These are phyloP conservation scores for Ennomos quercinarius DNA, from an alignment of 2,888 invertebrate genomes.

Conservation along the genomic window DNA sequence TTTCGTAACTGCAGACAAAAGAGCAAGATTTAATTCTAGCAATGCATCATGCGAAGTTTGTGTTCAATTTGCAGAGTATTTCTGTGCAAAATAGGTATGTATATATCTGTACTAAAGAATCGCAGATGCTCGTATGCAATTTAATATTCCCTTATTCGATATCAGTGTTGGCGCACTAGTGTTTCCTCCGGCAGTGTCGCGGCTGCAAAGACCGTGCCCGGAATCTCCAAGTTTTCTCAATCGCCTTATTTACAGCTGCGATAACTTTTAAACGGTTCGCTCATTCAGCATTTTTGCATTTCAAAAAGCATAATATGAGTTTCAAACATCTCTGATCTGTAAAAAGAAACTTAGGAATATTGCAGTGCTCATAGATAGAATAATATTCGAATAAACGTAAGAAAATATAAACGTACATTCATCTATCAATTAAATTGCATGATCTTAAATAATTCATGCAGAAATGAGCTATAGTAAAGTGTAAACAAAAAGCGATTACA, in stretches of 20 bases:
- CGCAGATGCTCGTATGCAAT: slow-evolving; percentile 24
- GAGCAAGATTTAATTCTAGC: background rate
- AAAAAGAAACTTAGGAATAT: background rate
- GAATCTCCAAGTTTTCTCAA: slow-evolving; percentile 33
- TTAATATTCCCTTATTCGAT: slow-evolving; percentile 29
- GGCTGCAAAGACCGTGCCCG: slow-evolving; percentile 26
- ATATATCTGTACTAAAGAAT: background rate
- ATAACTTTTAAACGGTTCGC: slow-evolving; percentile 37
- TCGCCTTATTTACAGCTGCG: slow-evolving; percentile 32
- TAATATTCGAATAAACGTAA: no score
- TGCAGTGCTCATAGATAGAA: no score
- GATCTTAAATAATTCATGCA: no score
- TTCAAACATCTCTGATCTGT: background rate
- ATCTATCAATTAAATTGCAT: no score
- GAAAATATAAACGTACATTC: no score
- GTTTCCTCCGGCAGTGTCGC: slow-evolving; percentile 18
- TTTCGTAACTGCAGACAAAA: background rate
- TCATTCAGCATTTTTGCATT: slow-evolving; percentile 18
- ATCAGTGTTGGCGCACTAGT: slow-evolving; percentile 27
- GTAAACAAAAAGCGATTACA: no score
- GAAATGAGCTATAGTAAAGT: no score
- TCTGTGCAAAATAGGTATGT: background rate
- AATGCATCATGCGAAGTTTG: background rate
- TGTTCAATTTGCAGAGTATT: slow-evolving; percentile 7
- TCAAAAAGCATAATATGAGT: background rate